A percentile compares a stretch with the other conserved stretches of the same genome.
Evolutionary conservation across 2,113 vertebrate species (phyloP).

Genomic region (Oncorhynchus tshawytscha): DNA sequence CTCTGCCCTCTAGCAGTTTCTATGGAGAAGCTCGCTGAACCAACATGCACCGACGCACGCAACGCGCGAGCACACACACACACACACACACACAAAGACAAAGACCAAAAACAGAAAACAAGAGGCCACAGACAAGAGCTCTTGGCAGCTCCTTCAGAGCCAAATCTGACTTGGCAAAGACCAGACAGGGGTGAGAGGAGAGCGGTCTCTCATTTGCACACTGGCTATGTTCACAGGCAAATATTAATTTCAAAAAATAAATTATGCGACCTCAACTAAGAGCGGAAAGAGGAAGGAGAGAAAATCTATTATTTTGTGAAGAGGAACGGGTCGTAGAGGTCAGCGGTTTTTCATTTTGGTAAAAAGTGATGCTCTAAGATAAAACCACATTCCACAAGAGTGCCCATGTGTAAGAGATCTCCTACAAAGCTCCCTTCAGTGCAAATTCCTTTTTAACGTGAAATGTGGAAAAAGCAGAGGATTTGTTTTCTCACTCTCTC

Average conservation of each 20-base stretch:
- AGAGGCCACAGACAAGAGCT: conserved; percentile 53
- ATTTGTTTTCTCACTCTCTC: not conserved
- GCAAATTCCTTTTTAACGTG: not conserved
- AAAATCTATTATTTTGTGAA: not conserved
- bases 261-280: conserved; percentile 12
- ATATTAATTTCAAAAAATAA: conserved; percentile 41
- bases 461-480: not conserved
- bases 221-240: conserved; percentile 20
- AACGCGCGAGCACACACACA: too few species aligned
- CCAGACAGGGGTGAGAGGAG: not conserved
- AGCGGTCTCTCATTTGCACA: conserved; percentile 20
- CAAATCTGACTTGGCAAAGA: conserved; percentile 47
- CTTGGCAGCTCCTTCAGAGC: conserved; percentile 42
- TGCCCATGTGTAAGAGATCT: not conserved
- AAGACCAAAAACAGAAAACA: conserved; percentile 43
- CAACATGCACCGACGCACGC: conserved; percentile 9
- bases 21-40: conserved; percentile 62
- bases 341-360: not conserved
- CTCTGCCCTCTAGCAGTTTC: conserved; percentile 58
- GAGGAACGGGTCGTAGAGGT: not conserved
- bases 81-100: conserved; percentile 31
- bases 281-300: conserved; percentile 11
- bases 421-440: not conserved
- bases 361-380: not conserved
- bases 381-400: too few species aligned